These are phyloP conservation scores for Venustoraphidia nigricollis DNA, from an alignment of 2,888 invertebrate species.

Conservation along the genomic window DNA sequence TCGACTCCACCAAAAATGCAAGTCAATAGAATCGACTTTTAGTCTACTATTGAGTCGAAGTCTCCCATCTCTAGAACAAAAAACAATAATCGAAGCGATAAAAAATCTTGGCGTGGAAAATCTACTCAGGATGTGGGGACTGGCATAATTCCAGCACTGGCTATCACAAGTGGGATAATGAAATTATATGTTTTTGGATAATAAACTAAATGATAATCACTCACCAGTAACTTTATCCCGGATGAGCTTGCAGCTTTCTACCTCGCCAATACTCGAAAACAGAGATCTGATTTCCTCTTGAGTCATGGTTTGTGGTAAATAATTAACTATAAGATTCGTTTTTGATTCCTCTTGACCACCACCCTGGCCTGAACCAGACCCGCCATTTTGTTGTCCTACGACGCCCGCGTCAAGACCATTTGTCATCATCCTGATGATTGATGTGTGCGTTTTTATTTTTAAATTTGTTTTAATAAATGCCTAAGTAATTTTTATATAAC, in stretches of 20 bases:
- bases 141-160: not conserved
- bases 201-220: conserved; percentile 13
- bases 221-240: conserved; percentile 92
- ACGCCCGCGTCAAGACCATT: conserved; percentile 66
- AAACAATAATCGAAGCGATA: not conserved
- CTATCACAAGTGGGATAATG: not conserved
- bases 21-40: too few relatives aligned
- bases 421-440: conserved; percentile 46
- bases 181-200: not conserved
- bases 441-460: too few relatives aligned
- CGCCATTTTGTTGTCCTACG: conserved; percentile 72
- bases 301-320: conserved; percentile 98
- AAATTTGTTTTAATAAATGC: too few relatives aligned
- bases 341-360: conserved; percentile 79
- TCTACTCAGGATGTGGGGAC: too few relatives aligned
- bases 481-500: too few relatives aligned
- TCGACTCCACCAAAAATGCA: too few relatives aligned
- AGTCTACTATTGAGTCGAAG: too few relatives aligned
- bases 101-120: not conserved
- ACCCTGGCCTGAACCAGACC: conserved; percentile 34
- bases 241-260: conserved; percentile 98
- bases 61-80: not conserved
- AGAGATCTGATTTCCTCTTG: conserved; percentile 97
- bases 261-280: conserved; percentile 97
- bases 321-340: conserved; percentile 99